phyloP scores from a whole-genome alignment of 2,113 vertebrate species.

The Mirza zaza region DNA sequence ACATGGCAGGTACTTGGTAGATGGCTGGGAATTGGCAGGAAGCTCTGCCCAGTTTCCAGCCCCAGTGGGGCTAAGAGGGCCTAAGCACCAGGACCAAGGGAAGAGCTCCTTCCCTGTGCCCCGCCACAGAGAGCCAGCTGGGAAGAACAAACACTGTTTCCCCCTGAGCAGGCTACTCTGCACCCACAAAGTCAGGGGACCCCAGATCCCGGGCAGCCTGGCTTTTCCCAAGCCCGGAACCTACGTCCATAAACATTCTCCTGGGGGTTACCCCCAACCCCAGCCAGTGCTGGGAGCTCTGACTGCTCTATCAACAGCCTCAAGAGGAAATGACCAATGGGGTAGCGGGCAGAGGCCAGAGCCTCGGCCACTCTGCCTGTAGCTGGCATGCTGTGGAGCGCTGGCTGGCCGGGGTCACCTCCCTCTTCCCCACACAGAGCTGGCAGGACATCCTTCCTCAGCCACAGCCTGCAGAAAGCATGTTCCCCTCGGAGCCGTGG shows the following conservation, averaged over 20 bases:
- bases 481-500: slow-evolving; percentile 25
- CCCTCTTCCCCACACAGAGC: slow-evolving; percentile 62
- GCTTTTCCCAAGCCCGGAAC: neutral
- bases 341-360: neutral
- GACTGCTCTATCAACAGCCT: slow-evolving; percentile 11
- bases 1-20: neutral
- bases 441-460: slow-evolving; percentile 64
- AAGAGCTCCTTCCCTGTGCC: neutral
- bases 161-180: neutral
- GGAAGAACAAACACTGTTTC: neutral
- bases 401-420: neutral
- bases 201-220: neutral
- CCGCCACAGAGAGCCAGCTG: neutral
- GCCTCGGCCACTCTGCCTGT: neutral
- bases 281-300: neutral
- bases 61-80: neutral
- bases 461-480: slow-evolving; percentile 59
- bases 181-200: neutral
- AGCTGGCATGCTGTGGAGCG: neutral
- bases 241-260: neutral
- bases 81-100: neutral
- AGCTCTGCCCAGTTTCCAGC: neutral
- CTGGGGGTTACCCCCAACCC: neutral
- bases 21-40: neutral
- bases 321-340: neutral